Base-by-base conservation (phyloP, 2,888 invertebrate genomes). In the Drosophila pegasa region DNA sequence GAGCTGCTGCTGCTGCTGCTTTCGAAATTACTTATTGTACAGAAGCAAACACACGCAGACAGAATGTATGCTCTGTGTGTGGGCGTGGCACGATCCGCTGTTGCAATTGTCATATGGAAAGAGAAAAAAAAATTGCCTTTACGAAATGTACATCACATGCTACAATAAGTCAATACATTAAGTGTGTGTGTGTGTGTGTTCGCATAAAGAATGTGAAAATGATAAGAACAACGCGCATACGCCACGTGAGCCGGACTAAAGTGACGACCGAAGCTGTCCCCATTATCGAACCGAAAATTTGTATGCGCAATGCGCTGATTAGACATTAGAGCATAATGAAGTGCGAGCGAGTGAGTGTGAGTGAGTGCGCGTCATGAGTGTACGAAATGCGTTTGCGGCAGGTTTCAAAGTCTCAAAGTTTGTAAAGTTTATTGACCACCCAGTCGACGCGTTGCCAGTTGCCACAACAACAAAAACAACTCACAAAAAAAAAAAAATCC, bases 161-260 rank as follows among this genome's bases (percentile, higher is more conserved):
- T 27, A 18, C 27, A 51, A 43, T 27, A 54, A 18, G 9, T 43
- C 47, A 41, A 22, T 20, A 20, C 18, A 33, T 33, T 61, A 10
- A 25, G 25, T 38, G 10, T 45, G 33, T 35, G 63, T 55, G 38
- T n/a, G 54, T 50, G 47, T 16, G 64, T 33, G 35, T 54, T 55
- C 40, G 31, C 41, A 20, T 60, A 43, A 59, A 57, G 63, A 73
- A 59, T 69, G 73, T 67, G 51, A 64, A 59, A 67, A 56, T 67
- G 65, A 81, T 80, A 87, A 80, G 67, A 55, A 47, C 45, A 69
- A 60, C 68, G 75, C 67, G 64, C 65, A 78, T 68, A 68, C 62
- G 75, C 71, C 68, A 75, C 62, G 68, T 78, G 67, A 51, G 72
- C 56, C 57, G 40, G 10, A 57, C 45, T 54, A 48, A 59, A 31